Conservation (phyloP, 1,140 invertebrate genomes). For the Habropoda laboriosa region DNA sequence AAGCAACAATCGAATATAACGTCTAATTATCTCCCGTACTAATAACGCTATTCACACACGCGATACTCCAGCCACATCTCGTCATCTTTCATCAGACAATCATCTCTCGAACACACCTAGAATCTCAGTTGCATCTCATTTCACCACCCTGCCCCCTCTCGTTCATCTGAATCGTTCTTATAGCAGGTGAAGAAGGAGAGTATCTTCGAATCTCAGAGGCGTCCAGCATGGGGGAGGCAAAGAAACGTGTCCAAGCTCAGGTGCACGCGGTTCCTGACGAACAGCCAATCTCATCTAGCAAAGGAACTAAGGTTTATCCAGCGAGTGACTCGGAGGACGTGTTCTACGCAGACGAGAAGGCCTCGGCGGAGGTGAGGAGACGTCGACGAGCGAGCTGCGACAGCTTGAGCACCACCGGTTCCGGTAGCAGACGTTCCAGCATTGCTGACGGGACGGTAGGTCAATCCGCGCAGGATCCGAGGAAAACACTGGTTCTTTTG, state of each 20-base stretch:
- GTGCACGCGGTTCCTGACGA: conserved; percentile 80
- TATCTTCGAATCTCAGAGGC: conserved; percentile 85
- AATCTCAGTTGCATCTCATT: neutral
- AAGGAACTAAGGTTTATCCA: conserved; percentile 82
- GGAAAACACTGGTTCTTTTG: conserved; percentile 81
- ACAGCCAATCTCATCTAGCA: conserved; percentile 51
- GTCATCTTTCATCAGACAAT: no score
- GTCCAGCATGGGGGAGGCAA: conserved; percentile 77
- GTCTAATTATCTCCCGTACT: no score
- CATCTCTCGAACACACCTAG: no score
- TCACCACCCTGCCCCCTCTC: neutral
- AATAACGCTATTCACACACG: no score
- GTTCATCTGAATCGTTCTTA: conserved; percentile 34
- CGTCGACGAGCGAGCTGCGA: conserved; percentile 78
- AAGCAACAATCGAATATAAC: no score
- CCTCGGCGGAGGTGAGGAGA: conserved; percentile 60
- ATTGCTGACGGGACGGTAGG: conserved; percentile 77
- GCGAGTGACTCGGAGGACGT: conserved; percentile 85
- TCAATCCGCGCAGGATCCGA: conserved; percentile 77
- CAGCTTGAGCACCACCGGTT: conserved; percentile 79
- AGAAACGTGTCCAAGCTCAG: conserved; percentile 83
- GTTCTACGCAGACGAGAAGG: conserved; percentile 79
- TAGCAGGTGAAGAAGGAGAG: conserved; percentile 81
- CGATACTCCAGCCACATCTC: no score
- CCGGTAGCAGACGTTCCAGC: conserved; percentile 80